Conservation (phyloP, 2,797 vertebrate genomes). For the Spatula versicolor region DNA sequence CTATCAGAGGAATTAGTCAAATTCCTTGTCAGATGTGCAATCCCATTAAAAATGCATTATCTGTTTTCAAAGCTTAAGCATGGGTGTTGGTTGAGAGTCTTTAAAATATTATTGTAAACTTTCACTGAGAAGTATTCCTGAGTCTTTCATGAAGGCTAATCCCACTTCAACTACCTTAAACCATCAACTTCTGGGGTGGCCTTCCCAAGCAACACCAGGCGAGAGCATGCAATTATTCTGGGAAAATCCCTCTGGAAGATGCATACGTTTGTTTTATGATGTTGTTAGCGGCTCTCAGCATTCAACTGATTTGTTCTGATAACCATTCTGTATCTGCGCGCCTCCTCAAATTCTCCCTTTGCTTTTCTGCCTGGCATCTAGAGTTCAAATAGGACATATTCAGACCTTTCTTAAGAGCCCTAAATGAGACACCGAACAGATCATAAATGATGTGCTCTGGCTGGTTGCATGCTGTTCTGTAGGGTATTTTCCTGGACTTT, state of each 20-base stretch:
- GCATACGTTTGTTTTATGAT: not conserved
- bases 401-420: not conserved
- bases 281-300: not conserved
- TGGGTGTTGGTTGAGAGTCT: constrained; percentile 59
- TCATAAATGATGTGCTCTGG: not conserved
- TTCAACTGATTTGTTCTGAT: not conserved
- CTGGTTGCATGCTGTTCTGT: not conserved
- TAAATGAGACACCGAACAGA: not conserved
- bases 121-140: constrained; percentile 71
- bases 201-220: not conserved
- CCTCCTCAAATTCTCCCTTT: not conserved
- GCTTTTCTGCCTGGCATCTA: not conserved
- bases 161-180: constrained; percentile 66
- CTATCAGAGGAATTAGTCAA: constrained; percentile 68
- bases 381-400: not conserved
- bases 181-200: constrained; percentile 65
- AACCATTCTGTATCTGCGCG: not conserved
- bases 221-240: not conserved
- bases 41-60: constrained; percentile 76
- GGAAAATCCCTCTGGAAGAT: constrained; percentile 46
- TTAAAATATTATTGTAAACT: constrained; percentile 74
- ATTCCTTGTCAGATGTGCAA: constrained; percentile 76
- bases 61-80: constrained; percentile 77
- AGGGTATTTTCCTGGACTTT: not conserved
- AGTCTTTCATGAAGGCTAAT: constrained; percentile 72